Base-by-base conservation (phyloP, 1,140 invertebrate genomes). In the Scaptomyza hsui region DNA sequence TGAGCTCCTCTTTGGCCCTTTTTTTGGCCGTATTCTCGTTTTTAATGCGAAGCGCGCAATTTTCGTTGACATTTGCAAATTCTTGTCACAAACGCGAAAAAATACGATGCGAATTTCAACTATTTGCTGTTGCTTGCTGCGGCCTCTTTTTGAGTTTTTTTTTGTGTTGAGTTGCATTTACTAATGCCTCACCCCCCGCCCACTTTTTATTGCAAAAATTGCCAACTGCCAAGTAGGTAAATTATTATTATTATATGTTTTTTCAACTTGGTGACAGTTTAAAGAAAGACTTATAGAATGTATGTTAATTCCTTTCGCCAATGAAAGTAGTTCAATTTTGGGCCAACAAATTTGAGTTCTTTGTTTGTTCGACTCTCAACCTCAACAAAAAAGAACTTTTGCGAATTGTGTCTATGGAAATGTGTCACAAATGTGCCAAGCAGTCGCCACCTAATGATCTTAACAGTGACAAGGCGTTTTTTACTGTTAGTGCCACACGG, bases 1-100 rank as follows among this genome's bases (percentile, higher is more conserved):
- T 41, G 42, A 35, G 41, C 67, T 70, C 47, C 63, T 47, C 48
- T 72, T 72, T 48, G 63, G 53, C 70, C 47, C 37, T 75, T 85
- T 80, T 29, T 65, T 52, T 45, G 12, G 9, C 16, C 77, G 75
- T 86, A 81, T 81, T 86, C 77, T 75, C 45, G n/a, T n/a, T 63
- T 81, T 85, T 86, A 74, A 83, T 82, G 70, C 71, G 74, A 80
- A 82, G 63, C 72, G 64, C 78, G 73, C 77, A 81, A 73, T 86
- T 85, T 85, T 85, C 75, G 79, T 85, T 88, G 81, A 81, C 82
- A 85, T 85, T 85, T 86, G 81, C 81, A 85, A 85, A 85, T 85
- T 85, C 81, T 85, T 85, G 81, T 85, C 81, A 85, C 82, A 85
- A 81, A 72, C 74, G 57, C 53, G 57, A 55, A 73, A 62, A 51